These are phyloP conservation scores for Heliopora coerulea DNA, from an alignment of 92 coral and sea anemone species.

Conservation along the genomic window DNA sequence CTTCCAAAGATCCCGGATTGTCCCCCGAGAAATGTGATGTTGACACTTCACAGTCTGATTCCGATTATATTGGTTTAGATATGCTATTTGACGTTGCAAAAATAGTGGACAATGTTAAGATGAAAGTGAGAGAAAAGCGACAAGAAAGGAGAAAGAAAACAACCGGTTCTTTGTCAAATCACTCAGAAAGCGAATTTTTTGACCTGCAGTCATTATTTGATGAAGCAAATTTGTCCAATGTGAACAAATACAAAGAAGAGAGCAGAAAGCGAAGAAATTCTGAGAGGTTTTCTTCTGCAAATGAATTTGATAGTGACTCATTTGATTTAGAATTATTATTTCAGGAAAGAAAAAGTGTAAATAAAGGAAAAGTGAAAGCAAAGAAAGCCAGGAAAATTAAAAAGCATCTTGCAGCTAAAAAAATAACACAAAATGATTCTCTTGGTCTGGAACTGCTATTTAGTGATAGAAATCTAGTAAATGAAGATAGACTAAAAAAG, in stretches of 20 bases:
- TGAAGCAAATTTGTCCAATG: neutral
- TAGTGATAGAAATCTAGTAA: constrained; percentile 30
- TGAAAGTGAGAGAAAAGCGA: neutral
- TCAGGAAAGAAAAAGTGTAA: constrained; percentile 42
- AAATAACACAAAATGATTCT: constrained; percentile 12
- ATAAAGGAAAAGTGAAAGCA: constrained; percentile 37
- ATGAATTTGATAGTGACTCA: constrained; percentile 20
- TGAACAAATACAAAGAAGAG: neutral
- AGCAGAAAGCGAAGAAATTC: neutral
- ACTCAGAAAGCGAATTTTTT: neutral
- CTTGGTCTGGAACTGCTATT: constrained; percentile 33
- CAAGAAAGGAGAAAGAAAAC: neutral
- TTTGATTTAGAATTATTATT: constrained; percentile 52
- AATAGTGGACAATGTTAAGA: constrained; percentile 27
- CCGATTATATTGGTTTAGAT: constrained; percentile 28
- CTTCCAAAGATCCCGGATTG: neutral
- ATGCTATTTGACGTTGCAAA: constrained; percentile 36
- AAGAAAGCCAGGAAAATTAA: constrained; percentile 40
- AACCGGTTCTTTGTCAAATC: neutral
- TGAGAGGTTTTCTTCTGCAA: constrained; percentile 16
- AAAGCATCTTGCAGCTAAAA: neutral
- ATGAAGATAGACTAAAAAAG: constrained; percentile 2
- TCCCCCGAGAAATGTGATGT: neutral
- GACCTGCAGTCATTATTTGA: neutral
- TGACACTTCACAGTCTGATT: constrained; percentile 17